A percentile compares a stretch with the other conserved stretches of the same genome.
Conservation (phyloP, 2,888 invertebrate species). For the Acanthosepion pharaonis region DNA sequence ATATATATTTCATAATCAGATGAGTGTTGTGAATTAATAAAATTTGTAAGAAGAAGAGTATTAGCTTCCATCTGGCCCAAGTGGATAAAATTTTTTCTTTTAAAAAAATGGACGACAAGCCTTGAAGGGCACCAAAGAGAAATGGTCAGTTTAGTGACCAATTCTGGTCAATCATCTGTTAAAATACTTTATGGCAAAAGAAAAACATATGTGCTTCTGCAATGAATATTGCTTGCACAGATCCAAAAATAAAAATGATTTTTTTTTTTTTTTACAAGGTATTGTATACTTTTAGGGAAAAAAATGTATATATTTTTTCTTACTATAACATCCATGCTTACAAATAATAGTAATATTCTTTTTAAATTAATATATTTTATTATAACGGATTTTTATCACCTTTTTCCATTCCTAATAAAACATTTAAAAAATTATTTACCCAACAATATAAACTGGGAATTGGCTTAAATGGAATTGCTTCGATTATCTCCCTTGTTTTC, state of each 20-base stretch:
- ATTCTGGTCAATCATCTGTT: background rate
- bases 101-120: background rate
- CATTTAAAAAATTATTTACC: background rate
- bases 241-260: conserved; percentile 33
- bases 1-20: background rate
- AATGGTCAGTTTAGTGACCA: background rate
- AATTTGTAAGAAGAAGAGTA: background rate
- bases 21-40: background rate
- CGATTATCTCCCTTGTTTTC: background rate
- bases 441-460: background rate
- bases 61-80: conserved; percentile 33
- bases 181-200: conserved; percentile 4
- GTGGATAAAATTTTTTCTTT: background rate
- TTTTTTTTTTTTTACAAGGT: background rate
- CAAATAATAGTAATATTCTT: background rate
- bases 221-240: background rate
- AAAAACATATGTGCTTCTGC: background rate
- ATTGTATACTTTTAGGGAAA: background rate
- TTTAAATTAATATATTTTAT: too few species aligned
- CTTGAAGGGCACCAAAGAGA: background rate
- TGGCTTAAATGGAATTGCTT: background rate
- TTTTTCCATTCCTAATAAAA: background rate
- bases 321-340: background rate
- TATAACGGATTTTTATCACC: background rate
- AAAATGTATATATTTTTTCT: background rate